Conservation (phyloP, 2,888 invertebrate genomes). For the Dynastes hyllus region DNA sequence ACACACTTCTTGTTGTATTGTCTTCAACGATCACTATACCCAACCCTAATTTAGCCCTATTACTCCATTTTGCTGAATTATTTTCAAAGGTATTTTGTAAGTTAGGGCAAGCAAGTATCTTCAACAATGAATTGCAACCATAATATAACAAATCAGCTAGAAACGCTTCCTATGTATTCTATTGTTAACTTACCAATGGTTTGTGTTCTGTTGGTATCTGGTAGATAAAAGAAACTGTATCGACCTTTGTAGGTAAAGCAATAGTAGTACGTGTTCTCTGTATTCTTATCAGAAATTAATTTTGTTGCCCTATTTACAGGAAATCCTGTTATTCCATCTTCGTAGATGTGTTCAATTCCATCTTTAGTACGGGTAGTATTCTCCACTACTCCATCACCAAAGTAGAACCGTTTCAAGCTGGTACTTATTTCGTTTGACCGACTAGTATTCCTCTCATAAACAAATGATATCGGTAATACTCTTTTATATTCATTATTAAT, state of each 20-base stretch:
- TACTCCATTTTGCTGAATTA: too few species aligned
- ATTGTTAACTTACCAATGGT: slow-evolving; percentile 57
- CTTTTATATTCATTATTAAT: slow-evolving; percentile 72
- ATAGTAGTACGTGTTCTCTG: slow-evolving; percentile 76
- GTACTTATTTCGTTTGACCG: slow-evolving; percentile 73
- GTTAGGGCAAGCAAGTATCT: too few species aligned
- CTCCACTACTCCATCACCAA: slow-evolving; percentile 69
- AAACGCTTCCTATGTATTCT: too few species aligned
- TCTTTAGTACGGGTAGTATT: slow-evolving; percentile 62
- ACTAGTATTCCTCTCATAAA: slow-evolving; percentile 74
- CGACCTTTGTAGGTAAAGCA: slow-evolving; percentile 77
- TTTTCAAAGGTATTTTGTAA: too few species aligned
- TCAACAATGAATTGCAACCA: too few species aligned
- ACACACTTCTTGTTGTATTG: too few species aligned
- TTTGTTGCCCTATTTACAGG: slow-evolving; percentile 76
- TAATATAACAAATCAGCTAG: too few species aligned
- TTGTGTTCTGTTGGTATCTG: slow-evolving; percentile 69
- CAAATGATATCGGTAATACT: slow-evolving; percentile 79
- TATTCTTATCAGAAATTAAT: slow-evolving; percentile 74
- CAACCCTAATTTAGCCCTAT: too few species aligned
- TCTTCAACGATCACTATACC: too few species aligned
- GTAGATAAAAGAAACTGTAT: slow-evolving; percentile 75
- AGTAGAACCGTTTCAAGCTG: slow-evolving; percentile 73
- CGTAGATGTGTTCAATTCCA: slow-evolving; percentile 72
- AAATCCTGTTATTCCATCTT: slow-evolving; percentile 77